Base-by-base conservation (phyloP, 2,797 vertebrate species). In the Coregonus sp. region DNA sequence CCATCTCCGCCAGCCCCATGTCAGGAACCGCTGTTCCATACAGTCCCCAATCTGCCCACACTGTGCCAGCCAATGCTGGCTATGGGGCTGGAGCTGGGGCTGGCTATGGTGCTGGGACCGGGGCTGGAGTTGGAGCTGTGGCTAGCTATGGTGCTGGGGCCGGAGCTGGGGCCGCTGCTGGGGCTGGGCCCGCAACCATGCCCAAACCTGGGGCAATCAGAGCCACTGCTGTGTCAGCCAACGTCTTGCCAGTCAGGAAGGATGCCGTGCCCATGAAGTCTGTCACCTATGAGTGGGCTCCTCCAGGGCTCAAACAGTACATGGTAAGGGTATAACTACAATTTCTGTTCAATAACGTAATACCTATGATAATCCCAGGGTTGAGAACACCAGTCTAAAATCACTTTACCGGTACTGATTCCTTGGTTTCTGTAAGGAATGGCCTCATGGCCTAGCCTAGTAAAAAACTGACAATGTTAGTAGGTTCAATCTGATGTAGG, bases 261-360 rank as follows among this genome's bases (percentile, higher is more conserved):
- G 96, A 96, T 86, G 95, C 96, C 47, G 75, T 94, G 20, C 94
- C 95, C 2, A 94, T 96, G 81, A 96, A 94, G 85, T 95, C 96
- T 0, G 95, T 98, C 68, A 98, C 97, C 66, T 99, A 97, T 0
- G 97, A 99, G 81, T 99, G 98, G 98, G 96, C 96, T 12, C 98
- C 98, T 72, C 98, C 96, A 18, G 96, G 98, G 51, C 93, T 97
- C 76, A 98, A 96, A 86, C 96, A 97, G 85, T 92, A 94, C 4
- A 75, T 98, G 95, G 97, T 99, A 93, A 96, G 84, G 20, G 7
- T 25, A 63, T 47, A 47, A 11, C 40, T 12, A 12, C 40, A 47
- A 2, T 47, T 47, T 12, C 9, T 47, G 9, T 47, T 47, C 9
- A 12, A 9, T 47, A 47, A 47, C 40, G 2, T 47, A 47, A 47